Evolutionary conservation across 1,140 invertebrate genomes (phyloP), one percentile per base, ranked within the genome.

Genomic region (Drosophila bipectinata): DNA sequence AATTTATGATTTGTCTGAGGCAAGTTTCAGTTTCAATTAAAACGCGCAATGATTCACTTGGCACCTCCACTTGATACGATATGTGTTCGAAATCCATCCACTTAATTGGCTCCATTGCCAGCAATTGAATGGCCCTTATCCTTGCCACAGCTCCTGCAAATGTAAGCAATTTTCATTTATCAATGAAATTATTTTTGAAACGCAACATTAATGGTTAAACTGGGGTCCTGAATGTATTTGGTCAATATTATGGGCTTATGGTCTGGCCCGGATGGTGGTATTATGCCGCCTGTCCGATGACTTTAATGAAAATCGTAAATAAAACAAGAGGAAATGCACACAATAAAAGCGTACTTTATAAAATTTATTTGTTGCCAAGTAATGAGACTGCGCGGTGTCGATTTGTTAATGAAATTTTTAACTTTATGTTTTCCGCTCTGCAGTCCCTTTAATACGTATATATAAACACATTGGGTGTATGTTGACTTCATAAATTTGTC

Each of bases 381-480:
- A 77, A 63, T 54, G 55, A 64, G 54, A 55, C 51, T 45, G 60
- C 26, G 30, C 51, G 28, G 68, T 61, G 79, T 78, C 74, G 79
- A 82, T 82, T 82, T 82, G 79, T 82, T 82, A 82, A 82, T 82
- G 79, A 82, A 82, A 82, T 69, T 77, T 82, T 77, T 47, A 64
- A 64, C 71, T 74, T 82, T 82, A 73, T 78, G 72, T 39, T 79
- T 58, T 34, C 49, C 60, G 56, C 59, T 79, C 41, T 32, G 30
- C 14, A 53, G 8, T 57, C 37, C 39, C 44, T 24, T 18, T n/a
- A 6, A 49, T 48, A 41, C 32, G 14, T 56, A 28, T 7, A 32
- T 9, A 39, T 56, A 68, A 55, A 71, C 28, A 47, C 55, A 21
- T 21, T 45, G 44, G 48, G 44, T 55, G 15, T 63, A 30, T 47